A percentile compares a stretch with the other conserved stretches of the same genome.
These are phyloP conservation scores for Andrena bucephala DNA, from an alignment of 2,888 invertebrate species.

Conservation along the genomic window DNA sequence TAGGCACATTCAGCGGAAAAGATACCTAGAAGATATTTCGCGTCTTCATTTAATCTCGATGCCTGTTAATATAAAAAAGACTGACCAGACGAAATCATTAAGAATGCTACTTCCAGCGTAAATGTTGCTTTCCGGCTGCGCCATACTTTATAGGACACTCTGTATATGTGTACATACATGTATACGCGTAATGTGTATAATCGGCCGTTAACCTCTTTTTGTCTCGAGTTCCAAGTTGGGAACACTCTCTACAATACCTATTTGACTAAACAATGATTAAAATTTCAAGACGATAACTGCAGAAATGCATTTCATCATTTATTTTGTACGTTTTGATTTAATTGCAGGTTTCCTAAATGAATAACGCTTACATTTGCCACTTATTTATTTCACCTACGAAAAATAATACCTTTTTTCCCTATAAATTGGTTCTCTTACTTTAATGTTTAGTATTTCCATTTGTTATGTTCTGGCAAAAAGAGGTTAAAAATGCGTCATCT, in stretches of 20 bases:
- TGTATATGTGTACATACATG: conserved; percentile 34
- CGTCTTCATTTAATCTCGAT: background rate
- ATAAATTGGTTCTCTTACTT: background rate
- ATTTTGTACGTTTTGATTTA: conserved; percentile 26
- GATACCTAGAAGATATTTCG: background rate
- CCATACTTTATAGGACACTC: conserved; percentile 31
- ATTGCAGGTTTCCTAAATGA: background rate
- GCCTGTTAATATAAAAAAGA: background rate
- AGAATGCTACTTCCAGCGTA: background rate
- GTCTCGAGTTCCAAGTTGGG: conserved; percentile 1
- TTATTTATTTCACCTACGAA: background rate
- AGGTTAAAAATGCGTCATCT: conserved; percentile 48
- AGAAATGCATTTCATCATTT: conserved; percentile 1
- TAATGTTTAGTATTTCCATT: background rate
- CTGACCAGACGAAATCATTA: background rate
- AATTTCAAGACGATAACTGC: background rate
- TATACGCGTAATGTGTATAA: conserved; percentile 32
- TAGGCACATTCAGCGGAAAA: background rate
- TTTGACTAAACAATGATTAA: conserved; percentile 11
- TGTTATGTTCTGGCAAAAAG: conserved; percentile 34
- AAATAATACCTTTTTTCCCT: conserved; percentile 1
- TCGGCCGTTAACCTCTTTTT: conserved; percentile 54
- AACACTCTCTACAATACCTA: conserved; percentile 1
- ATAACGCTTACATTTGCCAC: background rate
- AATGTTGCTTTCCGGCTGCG: conserved; percentile 13